These are phyloP conservation scores for Pogonus chalceus DNA, from an alignment of 1,140 invertebrate species.

Conservation along the genomic window DNA sequence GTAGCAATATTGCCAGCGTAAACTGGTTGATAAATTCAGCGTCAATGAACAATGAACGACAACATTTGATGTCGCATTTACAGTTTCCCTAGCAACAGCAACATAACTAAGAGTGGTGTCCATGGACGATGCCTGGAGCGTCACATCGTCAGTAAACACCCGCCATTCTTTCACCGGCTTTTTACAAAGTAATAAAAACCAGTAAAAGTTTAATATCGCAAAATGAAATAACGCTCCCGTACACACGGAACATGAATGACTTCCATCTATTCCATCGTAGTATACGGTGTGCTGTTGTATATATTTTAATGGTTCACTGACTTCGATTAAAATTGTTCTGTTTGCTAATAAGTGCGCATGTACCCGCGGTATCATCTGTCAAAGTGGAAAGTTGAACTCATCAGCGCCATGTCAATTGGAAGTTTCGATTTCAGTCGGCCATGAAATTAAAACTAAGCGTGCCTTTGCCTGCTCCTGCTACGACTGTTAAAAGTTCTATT, in stretches of 20 bases:
- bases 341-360: constrained; percentile 3
- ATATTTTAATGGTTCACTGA: constrained; percentile 16
- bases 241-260: constrained; percentile 18
- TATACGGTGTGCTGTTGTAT: background rate
- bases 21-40: no score
- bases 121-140: background rate
- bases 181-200: constrained; percentile 21
- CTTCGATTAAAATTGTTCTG: constrained; percentile 17
- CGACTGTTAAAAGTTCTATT: no score
- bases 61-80: no score
- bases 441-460: constrained; percentile 5
- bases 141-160: constrained; percentile 13
- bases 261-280: background rate
- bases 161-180: constrained; percentile 11
- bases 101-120: no score
- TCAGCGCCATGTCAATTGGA: background rate
- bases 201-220: constrained; percentile 25
- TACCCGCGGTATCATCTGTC: background rate
- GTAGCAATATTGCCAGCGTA: no score
- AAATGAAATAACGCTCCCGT: constrained; percentile 27
- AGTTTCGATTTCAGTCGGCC: background rate
- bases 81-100: no score
- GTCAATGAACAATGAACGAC: no score
- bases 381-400: background rate
- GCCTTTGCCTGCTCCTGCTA: background rate